phyloP scores from a whole-genome alignment of 2,113 vertebrate species.

The Ranitomeya imitator region DNA sequence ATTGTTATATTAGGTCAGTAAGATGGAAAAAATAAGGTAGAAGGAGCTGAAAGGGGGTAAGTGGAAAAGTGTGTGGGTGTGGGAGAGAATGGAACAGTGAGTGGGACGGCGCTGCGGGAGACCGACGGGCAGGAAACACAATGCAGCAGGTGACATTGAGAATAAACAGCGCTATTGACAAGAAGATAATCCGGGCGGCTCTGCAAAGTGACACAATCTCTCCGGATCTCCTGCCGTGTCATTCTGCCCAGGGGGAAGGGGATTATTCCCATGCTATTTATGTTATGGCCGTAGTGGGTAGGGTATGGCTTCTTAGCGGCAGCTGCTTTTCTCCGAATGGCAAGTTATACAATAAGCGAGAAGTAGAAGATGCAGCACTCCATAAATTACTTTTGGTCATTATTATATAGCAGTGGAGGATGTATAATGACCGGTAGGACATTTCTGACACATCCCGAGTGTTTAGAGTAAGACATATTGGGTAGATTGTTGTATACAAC shows the following conservation, averaged over 20 bases:
- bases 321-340: no score
- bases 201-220: conserved; percentile 32
- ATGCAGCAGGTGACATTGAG: conserved; percentile 25
- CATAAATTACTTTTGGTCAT: no score
- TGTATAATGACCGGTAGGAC: no score
- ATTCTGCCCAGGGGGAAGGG: not conserved
- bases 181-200: conserved; percentile 11
- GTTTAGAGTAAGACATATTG: no score
- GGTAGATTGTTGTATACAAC: no score
- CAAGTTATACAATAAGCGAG: no score
- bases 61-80: conserved; percentile 46
- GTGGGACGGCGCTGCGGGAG: conserved; percentile 50
- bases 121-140: conserved; percentile 52
- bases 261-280: not conserved
- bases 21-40: conserved; percentile 4
- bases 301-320: not conserved
- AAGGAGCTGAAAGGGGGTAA: not conserved
- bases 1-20: not conserved
- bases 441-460: no score
- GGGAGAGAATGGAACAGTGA: conserved; percentile 45
- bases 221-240: conserved; percentile 9
- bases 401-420: no score
- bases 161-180: conserved; percentile 38
- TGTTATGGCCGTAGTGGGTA: not conserved
- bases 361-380: no score